Evolutionary conservation across 2,888 invertebrate species (phyloP), one percentile per base, ranked within the genome.

Genomic region (Melinaea menophilus): DNA sequence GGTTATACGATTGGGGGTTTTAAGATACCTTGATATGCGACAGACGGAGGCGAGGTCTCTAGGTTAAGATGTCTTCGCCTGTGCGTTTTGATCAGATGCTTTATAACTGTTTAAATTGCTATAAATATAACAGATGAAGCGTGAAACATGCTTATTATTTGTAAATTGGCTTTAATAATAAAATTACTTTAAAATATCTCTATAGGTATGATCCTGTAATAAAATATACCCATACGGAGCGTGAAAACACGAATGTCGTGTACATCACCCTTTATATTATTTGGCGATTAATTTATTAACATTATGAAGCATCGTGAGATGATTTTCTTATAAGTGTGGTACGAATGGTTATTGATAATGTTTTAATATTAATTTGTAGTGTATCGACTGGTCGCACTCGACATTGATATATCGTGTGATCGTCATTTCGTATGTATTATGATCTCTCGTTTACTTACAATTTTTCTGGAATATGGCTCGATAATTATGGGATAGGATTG

Each of bases 371-470:
- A 77, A 75, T 79, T 81, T 82, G 73, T 75, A 77, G 72, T 77
- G 77, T 80, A 76, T 79, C 74, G 77, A 78, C 79, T 75, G 73
- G 76, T 76, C 75, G 80, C 75, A 22, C 73, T 76, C 73, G 74
- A 76, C 73, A 79, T 75, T 79, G 76, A 78, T 81, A 79, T 78
- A 83, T 81, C 79, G 86, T 88, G 86, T 85, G 84, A 81, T 87
- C 81, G 80, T 85, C 81, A 82, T 79, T 76, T 74, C 74, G 72
- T 85, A 73, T 71, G 72, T 74, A 71, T 82, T 79, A 78, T 86
- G 85, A 87, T 88, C 87, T 86, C 88, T 74, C 76, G 85, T 89
- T 89, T 85, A 79, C 79, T 89, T 90, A 88, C 90, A 90, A 88
- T 89, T 87, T 85, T 80, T 77, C 85, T 86, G 89, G 78, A 89